A percentile compares a stretch with the other conserved stretches of the same genome.
Evolutionary conservation across 2,797 vertebrate species (phyloP).

Genomic region (Chrosomus eos): DNA sequence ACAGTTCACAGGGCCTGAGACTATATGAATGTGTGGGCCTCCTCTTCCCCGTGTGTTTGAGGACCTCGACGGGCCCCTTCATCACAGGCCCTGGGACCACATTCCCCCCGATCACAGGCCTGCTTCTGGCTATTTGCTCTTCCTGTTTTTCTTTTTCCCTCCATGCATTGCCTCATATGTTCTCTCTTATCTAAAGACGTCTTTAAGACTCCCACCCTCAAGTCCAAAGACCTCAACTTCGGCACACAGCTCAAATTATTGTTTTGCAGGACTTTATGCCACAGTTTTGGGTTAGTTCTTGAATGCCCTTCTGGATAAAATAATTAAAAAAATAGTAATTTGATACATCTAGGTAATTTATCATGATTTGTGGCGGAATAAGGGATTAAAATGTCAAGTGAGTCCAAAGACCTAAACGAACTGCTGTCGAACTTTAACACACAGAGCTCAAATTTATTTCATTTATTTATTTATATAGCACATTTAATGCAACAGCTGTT

Average conservation of each 20-base stretch:
- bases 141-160: slow-evolving; percentile 21
- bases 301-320: not conserved
- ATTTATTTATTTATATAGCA: too few species aligned
- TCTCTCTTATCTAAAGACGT: slow-evolving; percentile 37
- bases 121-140: not conserved
- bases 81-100: not conserved
- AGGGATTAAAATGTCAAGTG: not conserved
- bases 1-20: not conserved
- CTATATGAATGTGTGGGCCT: not conserved
- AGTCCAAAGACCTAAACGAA: slow-evolving; percentile 35
- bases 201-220: slow-evolving; percentile 18
- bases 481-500: too few species aligned
- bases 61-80: not conserved
- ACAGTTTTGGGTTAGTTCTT: not conserved
- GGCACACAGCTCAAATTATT: slow-evolving; percentile 6
- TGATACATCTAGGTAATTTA: slow-evolving; percentile 7
- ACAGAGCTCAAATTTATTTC: slow-evolving; percentile 1
- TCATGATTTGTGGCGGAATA: slow-evolving; percentile 25
- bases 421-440: not conserved
- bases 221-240: slow-evolving; percentile 34
- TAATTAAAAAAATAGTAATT: not conserved
- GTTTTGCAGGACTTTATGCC: not conserved
- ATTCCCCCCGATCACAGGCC: slow-evolving; percentile 11
- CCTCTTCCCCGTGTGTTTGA: not conserved
- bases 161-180: slow-evolving; percentile 23